Evolutionary conservation across 2,797 vertebrate genomes (phyloP), one percentile per base, ranked within the genome.

Genomic region (Menidia menidia): DNA sequence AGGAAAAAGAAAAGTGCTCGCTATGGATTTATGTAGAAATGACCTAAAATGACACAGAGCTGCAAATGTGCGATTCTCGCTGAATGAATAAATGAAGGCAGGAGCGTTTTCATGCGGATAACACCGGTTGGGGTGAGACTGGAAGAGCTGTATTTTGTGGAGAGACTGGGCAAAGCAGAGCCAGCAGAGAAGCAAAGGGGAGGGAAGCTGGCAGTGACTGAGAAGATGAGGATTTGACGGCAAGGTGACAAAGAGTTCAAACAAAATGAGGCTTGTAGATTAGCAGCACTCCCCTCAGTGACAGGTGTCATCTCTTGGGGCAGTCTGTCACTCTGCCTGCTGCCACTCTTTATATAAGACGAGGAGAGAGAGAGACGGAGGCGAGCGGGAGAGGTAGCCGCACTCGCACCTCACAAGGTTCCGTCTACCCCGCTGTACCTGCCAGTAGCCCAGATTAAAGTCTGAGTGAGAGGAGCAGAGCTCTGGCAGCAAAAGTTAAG

Each of bases 241-340:
- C 94, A 94, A 96, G 95, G 97, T 95, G 95, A 95, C 89, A 48
- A 91, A 87, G 94, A 97, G 97, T 98, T 98, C 96, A 98, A 96
- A 96, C 95, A 96, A 97, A 98, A 97, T 97, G 96, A 97, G 96
- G 96, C 96, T 97, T 96, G 95, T 95, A 96, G 96, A 97, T 97
- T 91, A 95, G 95, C 94, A 92, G 92, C 92, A 95, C 95, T 96
- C 96, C 95, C 95, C 94, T 94, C 94, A 91, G 95, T 98, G 97
- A 97, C 96, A 97, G 96, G 95, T 97, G 96, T 97, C 96, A 97
- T 97, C 97, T 98, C 96, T 94, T 94, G 96, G 97, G 97, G 97
- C 96, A 97, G 95, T 95, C 95, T 97, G 95, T 96, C 94, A 94
- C 95, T 96, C 95, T 97, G 96, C 95, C 95, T 96, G 95, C 97